Evolutionary conservation across 2,113 vertebrate species (phyloP).

Genomic region (Antigone vipio): DNA sequence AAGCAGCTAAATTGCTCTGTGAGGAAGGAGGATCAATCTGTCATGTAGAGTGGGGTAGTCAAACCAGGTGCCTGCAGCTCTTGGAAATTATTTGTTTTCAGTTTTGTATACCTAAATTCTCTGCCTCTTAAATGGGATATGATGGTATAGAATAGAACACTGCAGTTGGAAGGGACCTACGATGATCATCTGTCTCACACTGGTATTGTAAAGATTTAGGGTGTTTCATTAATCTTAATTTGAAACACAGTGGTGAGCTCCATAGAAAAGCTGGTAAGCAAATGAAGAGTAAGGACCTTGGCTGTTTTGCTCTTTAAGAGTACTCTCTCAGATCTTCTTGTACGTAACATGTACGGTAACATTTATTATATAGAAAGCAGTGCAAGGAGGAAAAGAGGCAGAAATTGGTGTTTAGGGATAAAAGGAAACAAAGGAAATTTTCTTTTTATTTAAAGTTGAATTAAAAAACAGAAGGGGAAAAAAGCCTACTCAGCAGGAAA

Average conservation of each 20-base stretch:
- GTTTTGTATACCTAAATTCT: neutral
- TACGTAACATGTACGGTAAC: fast-evolving
- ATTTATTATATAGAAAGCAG: neutral
- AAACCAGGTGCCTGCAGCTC: fast-evolving
- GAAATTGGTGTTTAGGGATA: neutral
- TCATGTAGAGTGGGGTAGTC: neutral
- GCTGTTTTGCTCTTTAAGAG: neutral
- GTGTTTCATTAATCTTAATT: neutral
- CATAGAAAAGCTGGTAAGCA: neutral
- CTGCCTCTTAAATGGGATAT: neutral
- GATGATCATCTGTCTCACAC: fast-evolving
- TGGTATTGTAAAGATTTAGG: neutral
- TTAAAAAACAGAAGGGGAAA: neutral
- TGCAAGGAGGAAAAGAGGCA: neutral
- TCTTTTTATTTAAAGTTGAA: neutral
- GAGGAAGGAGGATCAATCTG: neutral
- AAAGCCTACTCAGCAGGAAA: neutral
- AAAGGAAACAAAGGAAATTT: neutral
- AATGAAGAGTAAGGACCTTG: neutral
- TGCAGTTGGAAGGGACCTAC: neutral
- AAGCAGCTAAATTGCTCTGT: neutral
- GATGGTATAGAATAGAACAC: fast-evolving
- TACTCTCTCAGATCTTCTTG: neutral
- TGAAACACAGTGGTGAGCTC: neutral
- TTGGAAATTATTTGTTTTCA: neutral